These are phyloP conservation scores for Scolopax bukidnonensis DNA, from an alignment of 2,797 vertebrate species.

Conservation along the genomic window DNA sequence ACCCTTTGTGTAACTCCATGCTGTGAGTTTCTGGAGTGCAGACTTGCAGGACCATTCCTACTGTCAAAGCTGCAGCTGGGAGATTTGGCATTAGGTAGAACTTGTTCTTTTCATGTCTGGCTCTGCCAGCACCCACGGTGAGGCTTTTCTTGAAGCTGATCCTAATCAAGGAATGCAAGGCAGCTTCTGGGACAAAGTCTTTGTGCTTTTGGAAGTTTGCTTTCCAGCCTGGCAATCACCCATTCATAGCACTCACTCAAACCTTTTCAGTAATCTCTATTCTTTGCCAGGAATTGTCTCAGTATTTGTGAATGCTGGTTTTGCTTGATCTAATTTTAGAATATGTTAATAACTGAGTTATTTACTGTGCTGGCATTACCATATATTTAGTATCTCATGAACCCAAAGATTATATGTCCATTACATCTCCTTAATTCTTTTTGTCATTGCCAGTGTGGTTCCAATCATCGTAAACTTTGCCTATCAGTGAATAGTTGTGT, in stretches of 20 bases:
- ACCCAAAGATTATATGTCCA: background rate
- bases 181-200: conserved; percentile 32
- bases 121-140: background rate
- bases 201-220: background rate
- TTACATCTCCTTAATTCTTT: conserved; percentile 22
- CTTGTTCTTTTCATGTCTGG: background rate
- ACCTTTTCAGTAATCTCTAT: conserved; percentile 38
- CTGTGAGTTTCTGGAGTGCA: conserved; percentile 9
- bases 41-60: background rate
- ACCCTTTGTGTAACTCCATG: background rate
- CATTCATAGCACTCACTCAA: background rate
- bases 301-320: conserved; percentile 25
- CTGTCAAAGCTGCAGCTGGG: conserved; percentile 36
- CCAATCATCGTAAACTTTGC: background rate
- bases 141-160: conserved; percentile 27
- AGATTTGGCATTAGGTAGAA: background rate
- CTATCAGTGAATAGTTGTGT: background rate
- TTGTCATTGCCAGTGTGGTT: background rate
- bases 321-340: conserved; percentile 43
- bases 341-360: conserved; percentile 37
- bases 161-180: conserved; percentile 21
- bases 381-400: background rate
- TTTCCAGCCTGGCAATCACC: conserved; percentile 36
- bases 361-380: conserved; percentile 24
- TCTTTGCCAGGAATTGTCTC: conserved; percentile 24